Base-by-base conservation (phyloP, 2,797 vertebrate genomes). In the Neosilurus mollespiculum region DNA sequence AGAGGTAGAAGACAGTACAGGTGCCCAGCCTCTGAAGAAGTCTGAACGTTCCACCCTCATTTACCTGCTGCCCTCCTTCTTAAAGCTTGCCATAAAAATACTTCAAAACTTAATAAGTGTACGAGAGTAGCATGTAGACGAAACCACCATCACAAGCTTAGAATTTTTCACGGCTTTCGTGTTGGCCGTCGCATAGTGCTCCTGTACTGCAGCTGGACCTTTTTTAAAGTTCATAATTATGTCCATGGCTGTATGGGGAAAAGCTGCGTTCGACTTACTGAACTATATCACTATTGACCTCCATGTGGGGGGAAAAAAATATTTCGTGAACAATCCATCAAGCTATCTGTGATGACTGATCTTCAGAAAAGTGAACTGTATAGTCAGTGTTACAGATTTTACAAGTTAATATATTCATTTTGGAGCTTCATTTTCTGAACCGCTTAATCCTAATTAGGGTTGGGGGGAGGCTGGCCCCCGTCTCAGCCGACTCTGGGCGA, bases 141-240 rank as follows among this genome's bases (percentile, higher is more conserved):
- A 76, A 37, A 2, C 14, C n/a, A 53, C 7, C 2, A 26, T 18
- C 16, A 1, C 18, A 10, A 58, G 54, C 9, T n/a, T 59, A 54
- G 6, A 26, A 58, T 58, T 7, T 37, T 15, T 43, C 56, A 61
- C 56, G 22, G 54, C 30, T 37, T 76, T 61, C 11, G 3, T n/a
- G 0, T 59, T 61, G 30, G 20, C 20, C 16, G 9, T 73, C 24
- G 4, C 71, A 56, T 4, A 73, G 14, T 73, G 70, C 51, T 73
- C 70, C 70, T 75, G 51, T 73, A 30, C 51, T 56, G 71, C 51
- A 73, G 24, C 24, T 30, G 3, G 15, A 18, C n/a, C 71, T 30
- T 75, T 53, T 56, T 75, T 58, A 34, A 58, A 58, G 34, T 75
- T 34, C 16, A 75, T 75, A 14, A 72, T 14, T 53, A 53, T 72